Evolutionary conservation across 2,797 vertebrate species (phyloP), one percentile per base, ranked within the genome.

Genomic region (Notolepis coatsorum): DNA sequence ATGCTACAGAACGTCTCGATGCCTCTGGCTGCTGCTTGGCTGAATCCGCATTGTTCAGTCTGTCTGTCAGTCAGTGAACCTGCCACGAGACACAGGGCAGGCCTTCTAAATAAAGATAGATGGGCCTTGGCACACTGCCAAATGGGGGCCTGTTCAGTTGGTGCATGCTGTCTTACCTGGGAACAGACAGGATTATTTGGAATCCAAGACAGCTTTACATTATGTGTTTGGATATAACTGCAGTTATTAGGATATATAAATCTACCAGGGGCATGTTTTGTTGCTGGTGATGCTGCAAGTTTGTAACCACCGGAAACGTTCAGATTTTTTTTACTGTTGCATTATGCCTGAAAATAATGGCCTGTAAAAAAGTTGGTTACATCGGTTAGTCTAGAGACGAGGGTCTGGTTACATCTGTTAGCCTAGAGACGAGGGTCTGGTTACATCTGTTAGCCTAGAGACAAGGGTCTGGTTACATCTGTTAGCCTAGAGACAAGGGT

Each of bases 101-200:
- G 63, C 28, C 62, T 81, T 21, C 65, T 43, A 76, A 82, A 82
- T 79, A 78, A 79, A 84, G 87, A 85, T 84, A 74, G 81, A 87
- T 70, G 78, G 66, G 77, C 77, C 59, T 87, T 92, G 91, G 89
- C 88, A 0, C 17, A 2, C 1, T 25, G 79, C 88, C 91, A 38
- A 48, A 69, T 77, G 55, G 68, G 68, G 54, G 77, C 77, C 88
- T 63, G 35, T 79, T 64, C 47, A 50, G 25, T 46, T 37, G 41
- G 48, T 75, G 66, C 66, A 31, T 82, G 83, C 80, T 67, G 64
- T 63, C 76, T 86, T 78, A 86, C 86, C 88, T 88, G 84, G 57
- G 66, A 65, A 80, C 77, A 67, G 61, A 62, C 47, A 47, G 73
- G 77, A 80, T 77, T 68, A 67, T 57, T 58, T 63, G 56, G 59